Conservation (phyloP, 1,140 invertebrate genomes). For the Scylla paramamosain region DNA sequence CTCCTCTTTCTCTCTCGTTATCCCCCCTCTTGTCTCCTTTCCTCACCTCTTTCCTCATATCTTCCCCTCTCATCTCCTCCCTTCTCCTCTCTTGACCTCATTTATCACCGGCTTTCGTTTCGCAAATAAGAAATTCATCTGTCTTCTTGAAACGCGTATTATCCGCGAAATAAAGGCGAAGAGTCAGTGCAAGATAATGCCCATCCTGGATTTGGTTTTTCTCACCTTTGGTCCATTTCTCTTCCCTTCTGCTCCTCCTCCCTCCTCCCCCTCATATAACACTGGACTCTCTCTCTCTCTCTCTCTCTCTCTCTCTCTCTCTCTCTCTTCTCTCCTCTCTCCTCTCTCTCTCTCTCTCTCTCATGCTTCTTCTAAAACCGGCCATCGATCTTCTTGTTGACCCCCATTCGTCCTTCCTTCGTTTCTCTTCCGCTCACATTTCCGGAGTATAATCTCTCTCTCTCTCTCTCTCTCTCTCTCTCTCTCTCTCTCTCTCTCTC, state of each 20-base stretch:
- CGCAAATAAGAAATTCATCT: slow-evolving; percentile 23
- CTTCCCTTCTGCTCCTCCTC: background rate
- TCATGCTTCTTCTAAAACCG: too few relatives aligned
- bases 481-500: too few relatives aligned
- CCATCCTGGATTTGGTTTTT: background rate
- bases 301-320: background rate
- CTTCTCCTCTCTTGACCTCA: background rate
- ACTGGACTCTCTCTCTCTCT: background rate
- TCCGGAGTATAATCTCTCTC: background rate
- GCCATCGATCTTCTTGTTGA: too few relatives aligned
- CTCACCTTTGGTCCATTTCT: background rate
- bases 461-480: background rate
- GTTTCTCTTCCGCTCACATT: background rate
- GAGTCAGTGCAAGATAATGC: slow-evolving; percentile 21
- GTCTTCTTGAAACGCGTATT: slow-evolving; percentile 22
- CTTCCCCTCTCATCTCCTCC: slow-evolving; percentile 8
- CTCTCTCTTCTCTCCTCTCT: too few relatives aligned
- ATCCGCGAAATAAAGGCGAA: slow-evolving; percentile 21
- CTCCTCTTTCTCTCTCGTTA: background rate
- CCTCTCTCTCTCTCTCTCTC: too few relatives aligned
- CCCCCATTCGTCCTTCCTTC: too few relatives aligned
- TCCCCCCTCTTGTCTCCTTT: background rate
- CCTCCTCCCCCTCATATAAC: background rate
- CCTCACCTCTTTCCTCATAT: background rate
- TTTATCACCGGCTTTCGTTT: background rate